Evolutionary conservation across 2,113 vertebrate species (phyloP).

Genomic region (Semnornis frantzii): DNA sequence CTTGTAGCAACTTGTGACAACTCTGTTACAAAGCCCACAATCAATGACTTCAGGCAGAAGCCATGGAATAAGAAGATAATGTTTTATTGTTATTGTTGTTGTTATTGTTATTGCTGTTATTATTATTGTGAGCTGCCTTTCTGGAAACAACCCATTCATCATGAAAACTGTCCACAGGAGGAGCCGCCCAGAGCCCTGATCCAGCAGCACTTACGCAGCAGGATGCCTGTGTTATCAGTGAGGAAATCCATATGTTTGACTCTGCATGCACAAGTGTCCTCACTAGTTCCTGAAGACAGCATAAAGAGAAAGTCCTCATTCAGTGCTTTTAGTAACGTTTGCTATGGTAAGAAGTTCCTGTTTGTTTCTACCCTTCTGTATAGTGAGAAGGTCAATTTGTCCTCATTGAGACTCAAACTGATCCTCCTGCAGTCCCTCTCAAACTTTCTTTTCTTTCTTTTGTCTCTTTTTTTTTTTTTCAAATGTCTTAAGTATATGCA

Average conservation of each 20-base stretch:
- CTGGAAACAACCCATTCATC: constrained; percentile 42
- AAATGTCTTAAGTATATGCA: background rate
- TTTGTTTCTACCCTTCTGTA: background rate
- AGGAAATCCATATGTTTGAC: constrained; percentile 60
- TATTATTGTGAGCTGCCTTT: background rate
- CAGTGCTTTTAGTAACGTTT: background rate
- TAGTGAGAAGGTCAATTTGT: background rate
- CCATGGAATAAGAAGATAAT: background rate
- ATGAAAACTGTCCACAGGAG: constrained; percentile 2
- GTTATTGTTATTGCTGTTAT: background rate
- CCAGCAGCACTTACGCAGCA: constrained; percentile 54
- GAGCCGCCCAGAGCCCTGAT: constrained; percentile 25
- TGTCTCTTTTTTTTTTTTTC: background rate
- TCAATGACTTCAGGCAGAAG: background rate
- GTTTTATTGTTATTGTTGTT: background rate
- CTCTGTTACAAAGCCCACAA: background rate
- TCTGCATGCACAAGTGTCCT: constrained; percentile 36
- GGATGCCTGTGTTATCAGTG: constrained; percentile 64
- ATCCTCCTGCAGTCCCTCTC: background rate
- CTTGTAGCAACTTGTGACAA: background rate
- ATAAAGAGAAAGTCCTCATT: constrained; percentile 51
- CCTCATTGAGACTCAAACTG: background rate
- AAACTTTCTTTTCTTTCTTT: background rate
- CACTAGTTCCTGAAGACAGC: constrained; percentile 40
- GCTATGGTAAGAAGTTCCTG: background rate